Evolutionary conservation across 2,888 invertebrate genomes (phyloP), one percentile per base, ranked within the genome.

Genomic region (Spilosoma lubricipeda): DNA sequence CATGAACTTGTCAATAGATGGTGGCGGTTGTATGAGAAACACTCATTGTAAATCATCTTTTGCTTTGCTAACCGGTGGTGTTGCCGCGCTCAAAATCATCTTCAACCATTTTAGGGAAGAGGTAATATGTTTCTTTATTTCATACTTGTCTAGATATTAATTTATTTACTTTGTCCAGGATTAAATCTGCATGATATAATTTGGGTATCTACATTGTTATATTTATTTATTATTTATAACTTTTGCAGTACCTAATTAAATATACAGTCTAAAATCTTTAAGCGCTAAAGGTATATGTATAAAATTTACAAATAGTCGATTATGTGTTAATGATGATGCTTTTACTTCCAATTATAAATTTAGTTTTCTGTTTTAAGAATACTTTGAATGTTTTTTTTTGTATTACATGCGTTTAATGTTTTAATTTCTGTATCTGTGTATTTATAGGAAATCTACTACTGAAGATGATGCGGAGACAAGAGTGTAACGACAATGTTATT

Each of bases 11-110:
- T 92, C 88, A 88, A 87, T 95, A 95, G 95, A 96, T 96, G 96
- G 96, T 96, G 96, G 95, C 93, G 94, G 95, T 95, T 94, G 90
- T 95, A 96, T 95, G 95, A 96, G 93, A 95, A 95, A 95, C 93
- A 95, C 92, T 95, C 94, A 94, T 94, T 94, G 89, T 95, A 95
- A 76, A 94, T 94, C 94, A 94, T 94, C 93, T 95, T 95, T 95
- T 95, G 95, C 95, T 95, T 95, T 95, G 93, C 94, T 95, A 94
- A 94, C 94, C 87, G 95, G 93, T 94, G 95, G 94, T 89, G 95
- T 92, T 87, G 89, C 88, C 89, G 91, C 86, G 87, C 88, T 85
- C 87, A 86, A 87, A 87, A 89, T 89, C 91, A 91, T 90, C 93
- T 87, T 83, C 90, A 85, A 88, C 82, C 93, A 90, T 90, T 88